phyloP scores from a whole-genome alignment of 1,140 invertebrate species.

The Apis florea region DNA sequence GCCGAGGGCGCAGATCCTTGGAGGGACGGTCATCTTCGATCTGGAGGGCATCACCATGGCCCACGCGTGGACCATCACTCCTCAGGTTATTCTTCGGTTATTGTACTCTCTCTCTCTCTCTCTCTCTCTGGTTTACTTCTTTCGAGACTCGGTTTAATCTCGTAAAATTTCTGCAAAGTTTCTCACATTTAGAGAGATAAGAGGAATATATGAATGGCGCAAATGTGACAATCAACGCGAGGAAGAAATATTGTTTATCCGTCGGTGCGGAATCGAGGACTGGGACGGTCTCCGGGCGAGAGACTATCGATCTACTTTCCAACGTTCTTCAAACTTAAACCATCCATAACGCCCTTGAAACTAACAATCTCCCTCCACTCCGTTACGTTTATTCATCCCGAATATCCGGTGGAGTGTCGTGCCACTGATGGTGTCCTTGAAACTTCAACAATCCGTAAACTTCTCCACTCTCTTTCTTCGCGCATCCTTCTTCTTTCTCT shows the following conservation, averaged over 20 bases:
- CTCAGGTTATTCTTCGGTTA: no score
- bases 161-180: no score
- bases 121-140: no score
- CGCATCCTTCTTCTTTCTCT: background rate
- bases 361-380: conserved; percentile 25
- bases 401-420: background rate
- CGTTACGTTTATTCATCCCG: conserved; percentile 49
- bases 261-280: no score
- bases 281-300: no score
- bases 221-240: no score
- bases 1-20: conserved; percentile 87
- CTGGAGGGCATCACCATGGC: conserved; percentile 85
- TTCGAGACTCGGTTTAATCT: no score
- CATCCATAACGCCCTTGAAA: conserved; percentile 43
- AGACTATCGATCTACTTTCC: no score
- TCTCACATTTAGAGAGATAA: no score
- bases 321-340: conserved; percentile 44
- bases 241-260: no score
- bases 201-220: no score
- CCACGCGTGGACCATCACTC: conserved; percentile 88
- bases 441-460: conserved; percentile 21
- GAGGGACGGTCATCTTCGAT: conserved; percentile 88
- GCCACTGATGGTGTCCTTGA: conserved; percentile 34
- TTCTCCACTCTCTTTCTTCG: conserved; percentile 21
- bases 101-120: no score